phyloP scores from a whole-genome alignment of 2,797 vertebrate species.

The Enteromius mattozi region DNA sequence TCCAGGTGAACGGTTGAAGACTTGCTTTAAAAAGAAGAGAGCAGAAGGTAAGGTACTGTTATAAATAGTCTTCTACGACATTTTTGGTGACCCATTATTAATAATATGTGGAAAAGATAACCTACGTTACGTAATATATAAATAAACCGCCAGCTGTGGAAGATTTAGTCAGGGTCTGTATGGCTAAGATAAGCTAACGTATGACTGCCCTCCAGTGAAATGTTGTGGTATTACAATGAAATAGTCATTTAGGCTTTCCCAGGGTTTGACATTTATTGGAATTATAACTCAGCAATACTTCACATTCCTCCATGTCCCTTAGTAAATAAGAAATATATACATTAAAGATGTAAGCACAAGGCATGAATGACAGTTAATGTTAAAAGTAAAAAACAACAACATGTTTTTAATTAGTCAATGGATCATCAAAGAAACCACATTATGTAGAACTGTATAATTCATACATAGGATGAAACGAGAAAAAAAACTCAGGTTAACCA shows the following conservation, averaged over 20 bases:
- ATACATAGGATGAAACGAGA: conserved; percentile 38
- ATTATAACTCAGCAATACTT: conserved; percentile 75
- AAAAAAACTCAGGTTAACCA: conserved; percentile 29
- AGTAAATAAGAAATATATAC: conserved; percentile 76
- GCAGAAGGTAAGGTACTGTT: background rate
- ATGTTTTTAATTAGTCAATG: conserved; percentile 41
- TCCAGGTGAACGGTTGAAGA: background rate
- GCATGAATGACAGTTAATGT: conserved; percentile 59
- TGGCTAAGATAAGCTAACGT: background rate
- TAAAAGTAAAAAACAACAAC: conserved; percentile 4
- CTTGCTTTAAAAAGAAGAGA: background rate
- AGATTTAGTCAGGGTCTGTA: background rate
- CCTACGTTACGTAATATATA: background rate
- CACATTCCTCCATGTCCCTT: conserved; percentile 78
- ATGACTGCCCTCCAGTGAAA: conserved; percentile 38
- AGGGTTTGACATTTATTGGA: conserved; percentile 81
- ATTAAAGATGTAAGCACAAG: conserved; percentile 68
- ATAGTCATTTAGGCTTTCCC: conserved; percentile 4
- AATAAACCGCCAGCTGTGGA: background rate
- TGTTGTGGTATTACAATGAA: conserved; percentile 7
- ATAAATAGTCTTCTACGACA: background rate
- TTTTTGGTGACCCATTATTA: background rate
- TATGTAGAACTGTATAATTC: conserved; percentile 38
- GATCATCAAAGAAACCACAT: conserved; percentile 37
- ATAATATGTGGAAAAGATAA: background rate